phyloP scores from a whole-genome alignment of 2,797 vertebrate species.

The Tadarida brasiliensis region DNA sequence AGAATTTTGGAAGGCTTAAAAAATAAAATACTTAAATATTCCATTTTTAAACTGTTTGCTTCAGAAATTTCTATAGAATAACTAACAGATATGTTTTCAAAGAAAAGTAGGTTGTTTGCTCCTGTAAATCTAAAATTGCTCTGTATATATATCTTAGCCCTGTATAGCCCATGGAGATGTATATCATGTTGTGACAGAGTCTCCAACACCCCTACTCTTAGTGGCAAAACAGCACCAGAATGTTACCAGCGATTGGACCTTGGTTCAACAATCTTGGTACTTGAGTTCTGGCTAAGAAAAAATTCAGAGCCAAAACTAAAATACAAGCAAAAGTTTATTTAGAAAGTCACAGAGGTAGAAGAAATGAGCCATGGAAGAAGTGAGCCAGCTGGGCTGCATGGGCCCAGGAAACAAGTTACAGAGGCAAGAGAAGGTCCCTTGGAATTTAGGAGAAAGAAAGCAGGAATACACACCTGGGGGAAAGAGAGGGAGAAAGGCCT shows the following conservation, averaged over 20 bases:
- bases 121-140: constrained; percentile 14
- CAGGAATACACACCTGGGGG: background rate
- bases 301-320: background rate
- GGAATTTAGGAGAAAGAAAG: background rate
- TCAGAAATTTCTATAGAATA: constrained; percentile 45
- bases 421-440: background rate
- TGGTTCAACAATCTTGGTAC: background rate
- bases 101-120: constrained; percentile 4
- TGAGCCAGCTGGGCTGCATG: background rate
- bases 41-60: background rate
- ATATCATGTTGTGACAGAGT: background rate
- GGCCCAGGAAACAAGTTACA: background rate
- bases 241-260: background rate
- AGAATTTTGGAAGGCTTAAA: background rate
- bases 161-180: background rate
- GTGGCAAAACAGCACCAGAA: background rate
- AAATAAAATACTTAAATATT: background rate
- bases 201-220: background rate
- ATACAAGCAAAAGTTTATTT: background rate
- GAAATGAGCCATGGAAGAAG: background rate
- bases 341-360: background rate
- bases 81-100: constrained; percentile 48
- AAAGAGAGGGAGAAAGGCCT: background rate
- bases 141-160: background rate
- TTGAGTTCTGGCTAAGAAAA: background rate